Conservation (phyloP, 2,888 invertebrate genomes). For the Urechis unicinctus region DNA sequence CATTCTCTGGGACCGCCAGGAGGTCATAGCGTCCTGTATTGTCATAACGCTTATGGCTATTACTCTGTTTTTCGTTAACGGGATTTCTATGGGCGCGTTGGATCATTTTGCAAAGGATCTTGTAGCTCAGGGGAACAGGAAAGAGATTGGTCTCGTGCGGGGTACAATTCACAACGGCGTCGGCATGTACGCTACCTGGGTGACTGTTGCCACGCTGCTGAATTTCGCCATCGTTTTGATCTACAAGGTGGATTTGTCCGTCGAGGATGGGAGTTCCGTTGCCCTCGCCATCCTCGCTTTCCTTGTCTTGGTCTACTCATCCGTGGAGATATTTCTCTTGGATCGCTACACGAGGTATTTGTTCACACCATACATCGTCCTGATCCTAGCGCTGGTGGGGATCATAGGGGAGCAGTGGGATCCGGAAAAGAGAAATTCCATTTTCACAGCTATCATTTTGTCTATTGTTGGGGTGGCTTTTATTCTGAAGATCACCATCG, state of each 20-base stretch:
- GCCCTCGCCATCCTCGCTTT: neutral
- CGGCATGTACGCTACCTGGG: conserved; percentile 34
- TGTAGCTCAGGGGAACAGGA: conserved; percentile 17
- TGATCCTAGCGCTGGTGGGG: conserved; percentile 32
- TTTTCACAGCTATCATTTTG: neutral
- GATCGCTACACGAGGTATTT: conserved; percentile 35
- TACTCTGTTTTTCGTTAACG: neutral
- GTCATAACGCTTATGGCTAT: neutral
- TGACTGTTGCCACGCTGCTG: conserved; percentile 29
- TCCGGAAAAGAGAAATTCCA: neutral
- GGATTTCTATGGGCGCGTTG: neutral
- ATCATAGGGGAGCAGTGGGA: conserved; percentile 10
- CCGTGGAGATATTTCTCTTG: conserved; percentile 26
- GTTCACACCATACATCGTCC: conserved; percentile 33
- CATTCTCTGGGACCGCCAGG: neutral
- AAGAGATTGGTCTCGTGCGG: conserved; percentile 32
- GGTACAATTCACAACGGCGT: conserved; percentile 33
- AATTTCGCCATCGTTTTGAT: conserved; percentile 28
- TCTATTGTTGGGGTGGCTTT: neutral
- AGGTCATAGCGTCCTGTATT: neutral
- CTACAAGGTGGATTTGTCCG: neutral
- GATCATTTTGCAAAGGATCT: conserved; percentile 6
- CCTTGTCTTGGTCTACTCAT: conserved; percentile 1
- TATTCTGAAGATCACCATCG: neutral
- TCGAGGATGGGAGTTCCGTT: neutral